These are phyloP conservation scores for Proctacanthus coquilletti DNA, from an alignment of 1,140 invertebrate species.

Conservation along the genomic window DNA sequence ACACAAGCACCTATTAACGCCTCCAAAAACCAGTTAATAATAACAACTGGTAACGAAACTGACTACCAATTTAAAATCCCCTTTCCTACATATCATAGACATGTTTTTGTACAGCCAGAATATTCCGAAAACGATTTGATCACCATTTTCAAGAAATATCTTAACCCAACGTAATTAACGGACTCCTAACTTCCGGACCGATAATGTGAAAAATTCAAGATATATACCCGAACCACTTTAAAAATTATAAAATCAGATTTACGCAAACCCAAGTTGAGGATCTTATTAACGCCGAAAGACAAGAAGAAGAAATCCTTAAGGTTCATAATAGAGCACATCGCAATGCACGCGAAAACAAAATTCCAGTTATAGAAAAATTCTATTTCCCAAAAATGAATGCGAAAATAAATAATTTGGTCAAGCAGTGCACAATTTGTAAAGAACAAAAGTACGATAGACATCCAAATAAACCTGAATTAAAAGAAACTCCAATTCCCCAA, in stretches of 20 bases:
- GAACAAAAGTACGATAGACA: slow-evolving; percentile 6
- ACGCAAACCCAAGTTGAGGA: slow-evolving; percentile 4
- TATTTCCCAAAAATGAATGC: slow-evolving; percentile 6
- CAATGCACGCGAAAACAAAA: slow-evolving; percentile 6
- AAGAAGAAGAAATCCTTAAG: slow-evolving; percentile 6
- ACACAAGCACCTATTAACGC: slow-evolving; percentile 5
- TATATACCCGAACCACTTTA: slow-evolving; percentile 4
- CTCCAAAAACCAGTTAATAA: slow-evolving; percentile 4
- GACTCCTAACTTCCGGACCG: not conserved
- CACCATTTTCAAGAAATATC: not conserved
- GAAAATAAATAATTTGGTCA: slow-evolving; percentile 7
- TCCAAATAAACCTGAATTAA: slow-evolving; percentile 1
- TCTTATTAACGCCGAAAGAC: slow-evolving; percentile 1
- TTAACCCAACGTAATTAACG: slow-evolving; percentile 2
- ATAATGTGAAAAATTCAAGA: slow-evolving; percentile 4
- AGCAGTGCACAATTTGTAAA: slow-evolving; percentile 6
- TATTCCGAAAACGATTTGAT: not conserved
- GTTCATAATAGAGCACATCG: slow-evolving; percentile 5
- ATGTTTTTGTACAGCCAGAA: not conserved
- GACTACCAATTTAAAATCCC: not conserved
- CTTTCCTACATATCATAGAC: not conserved
- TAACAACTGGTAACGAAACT: not conserved
- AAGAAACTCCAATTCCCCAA: slow-evolving; percentile 5
- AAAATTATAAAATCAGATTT: slow-evolving; percentile 4
- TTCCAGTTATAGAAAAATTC: slow-evolving; percentile 6